A percentile compares a stretch with the other conserved stretches of the same genome.
phyloP scores from a whole-genome alignment of 2,888 invertebrate species.

The Xestobium rufovillosum region DNA sequence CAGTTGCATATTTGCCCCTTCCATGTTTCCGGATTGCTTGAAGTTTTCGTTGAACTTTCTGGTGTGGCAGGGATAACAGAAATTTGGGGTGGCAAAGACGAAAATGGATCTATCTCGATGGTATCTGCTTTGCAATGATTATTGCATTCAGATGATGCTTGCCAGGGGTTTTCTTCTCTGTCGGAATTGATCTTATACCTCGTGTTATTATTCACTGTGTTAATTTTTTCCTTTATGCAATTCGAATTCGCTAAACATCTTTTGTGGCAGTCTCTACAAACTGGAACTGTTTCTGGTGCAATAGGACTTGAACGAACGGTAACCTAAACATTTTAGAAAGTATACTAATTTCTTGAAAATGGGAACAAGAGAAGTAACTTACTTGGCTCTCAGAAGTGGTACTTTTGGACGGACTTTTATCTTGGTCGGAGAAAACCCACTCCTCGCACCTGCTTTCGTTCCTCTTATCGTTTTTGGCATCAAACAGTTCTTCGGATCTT shows the following conservation, averaged over 20 bases:
- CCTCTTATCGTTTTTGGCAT: slow-evolving; percentile 29
- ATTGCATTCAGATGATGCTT: slow-evolving; percentile 4
- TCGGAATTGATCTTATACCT: slow-evolving; percentile 16
- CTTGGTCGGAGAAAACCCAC: slow-evolving; percentile 47
- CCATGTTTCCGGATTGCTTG: slow-evolving; percentile 13
- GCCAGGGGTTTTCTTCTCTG: slow-evolving; percentile 15
- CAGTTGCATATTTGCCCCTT: slow-evolving; percentile 22
- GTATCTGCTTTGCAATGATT: slow-evolving; percentile 44
- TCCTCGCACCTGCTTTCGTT: slow-evolving; percentile 44
- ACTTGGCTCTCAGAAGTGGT: slow-evolving; percentile 75
- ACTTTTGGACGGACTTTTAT: slow-evolving; percentile 64
- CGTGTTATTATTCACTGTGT: slow-evolving; percentile 16
- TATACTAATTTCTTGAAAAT: too few species aligned
- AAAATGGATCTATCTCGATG: slow-evolving; percentile 51
- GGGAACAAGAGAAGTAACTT: too few species aligned
- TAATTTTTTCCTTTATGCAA: slow-evolving; percentile 37
- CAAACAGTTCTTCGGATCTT: slow-evolving; percentile 59
- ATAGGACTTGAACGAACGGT: slow-evolving; percentile 71
- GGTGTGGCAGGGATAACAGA: slow-evolving; percentile 31
- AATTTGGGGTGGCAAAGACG: slow-evolving; percentile 29
- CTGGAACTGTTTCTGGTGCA: slow-evolving; percentile 62
- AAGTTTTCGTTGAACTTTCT: slow-evolving; percentile 23
- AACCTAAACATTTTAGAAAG: slow-evolving; percentile 48
- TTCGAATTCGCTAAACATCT: slow-evolving; percentile 59
- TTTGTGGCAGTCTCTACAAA: slow-evolving; percentile 72